phyloP scores from a whole-genome alignment of 2,113 vertebrate genomes.

The Alethe diademata region DNA sequence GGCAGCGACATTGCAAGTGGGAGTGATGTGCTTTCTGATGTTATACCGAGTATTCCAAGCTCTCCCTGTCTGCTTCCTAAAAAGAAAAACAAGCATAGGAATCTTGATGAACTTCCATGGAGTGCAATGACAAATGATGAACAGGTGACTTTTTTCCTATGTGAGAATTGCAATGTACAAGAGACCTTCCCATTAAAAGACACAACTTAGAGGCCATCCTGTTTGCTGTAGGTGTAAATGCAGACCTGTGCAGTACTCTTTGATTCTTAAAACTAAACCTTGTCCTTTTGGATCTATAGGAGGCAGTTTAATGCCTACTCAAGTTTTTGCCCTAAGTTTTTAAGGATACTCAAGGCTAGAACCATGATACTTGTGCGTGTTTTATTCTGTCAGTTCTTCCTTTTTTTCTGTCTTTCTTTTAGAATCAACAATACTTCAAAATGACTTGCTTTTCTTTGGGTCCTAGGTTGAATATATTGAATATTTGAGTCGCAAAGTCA shows the following conservation, averaged over 20 bases:
- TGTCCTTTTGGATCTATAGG: not conserved
- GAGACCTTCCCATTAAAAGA: not conserved
- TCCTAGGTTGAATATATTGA: slow-evolving; percentile 98
- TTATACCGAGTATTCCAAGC: slow-evolving; percentile 95
- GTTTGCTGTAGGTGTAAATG: not conserved
- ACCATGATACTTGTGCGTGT: not conserved
- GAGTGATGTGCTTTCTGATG: slow-evolving; percentile 95
- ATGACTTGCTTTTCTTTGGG: slow-evolving; percentile 29
- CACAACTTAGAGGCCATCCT: not conserved
- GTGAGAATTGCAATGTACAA: not conserved
- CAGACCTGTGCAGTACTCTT: not conserved
- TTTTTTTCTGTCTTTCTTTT: not conserved
- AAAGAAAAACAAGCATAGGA: slow-evolving; percentile 92
- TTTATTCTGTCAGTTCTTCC: not conserved
- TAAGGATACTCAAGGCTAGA: not conserved
- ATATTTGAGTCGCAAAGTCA: slow-evolving; percentile 96
- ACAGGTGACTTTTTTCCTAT: slow-evolving; percentile 75
- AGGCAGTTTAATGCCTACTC: not conserved
- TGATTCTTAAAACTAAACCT: not conserved
- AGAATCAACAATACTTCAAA: not conserved
- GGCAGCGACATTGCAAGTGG: slow-evolving; percentile 96
- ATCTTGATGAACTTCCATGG: slow-evolving; percentile 97
- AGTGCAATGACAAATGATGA: slow-evolving; percentile 98
- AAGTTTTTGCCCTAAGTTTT: not conserved
- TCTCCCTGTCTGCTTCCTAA: slow-evolving; percentile 93